A percentile compares a stretch with the other conserved stretches of the same genome.
These are phyloP conservation scores for Halocaridina rubra DNA, from an alignment of 2,888 invertebrate genomes.

Conservation along the genomic window DNA sequence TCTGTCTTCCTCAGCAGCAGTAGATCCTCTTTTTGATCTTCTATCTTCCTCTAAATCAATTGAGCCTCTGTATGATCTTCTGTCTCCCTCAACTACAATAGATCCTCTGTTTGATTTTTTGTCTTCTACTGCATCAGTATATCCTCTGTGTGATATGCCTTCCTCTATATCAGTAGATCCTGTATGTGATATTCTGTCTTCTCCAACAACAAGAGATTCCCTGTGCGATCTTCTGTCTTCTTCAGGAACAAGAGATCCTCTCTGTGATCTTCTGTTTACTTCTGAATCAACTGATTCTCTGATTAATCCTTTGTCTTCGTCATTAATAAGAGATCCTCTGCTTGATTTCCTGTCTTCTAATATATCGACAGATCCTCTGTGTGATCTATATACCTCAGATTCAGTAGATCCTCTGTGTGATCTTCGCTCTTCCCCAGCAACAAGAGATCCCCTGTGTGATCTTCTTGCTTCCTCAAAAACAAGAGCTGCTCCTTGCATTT, in stretches of 20 bases:
- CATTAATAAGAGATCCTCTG: too few species aligned
- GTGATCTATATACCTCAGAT: too few species aligned
- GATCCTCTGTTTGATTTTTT: too few species aligned
- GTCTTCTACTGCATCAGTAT: too few species aligned
- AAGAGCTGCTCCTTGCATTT: background rate
- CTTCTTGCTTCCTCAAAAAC: too few species aligned
- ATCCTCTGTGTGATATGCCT: too few species aligned
- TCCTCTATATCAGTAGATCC: background rate
- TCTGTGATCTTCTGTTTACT: background rate
- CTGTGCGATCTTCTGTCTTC: background rate
- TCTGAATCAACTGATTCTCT: background rate
- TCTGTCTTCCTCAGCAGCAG: background rate
- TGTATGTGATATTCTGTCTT: background rate
- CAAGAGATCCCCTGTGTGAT: too few species aligned
- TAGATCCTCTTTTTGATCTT: constrained; percentile 4
- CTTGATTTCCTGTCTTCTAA: too few species aligned
- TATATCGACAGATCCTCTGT: too few species aligned
- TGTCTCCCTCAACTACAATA: too few species aligned
- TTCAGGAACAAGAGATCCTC: background rate
- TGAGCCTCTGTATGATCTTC: constrained; percentile 2
- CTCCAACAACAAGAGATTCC: background rate
- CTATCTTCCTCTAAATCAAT: background rate
- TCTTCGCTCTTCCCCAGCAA: too few species aligned
- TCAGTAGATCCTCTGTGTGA: too few species aligned
- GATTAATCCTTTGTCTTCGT: background rate